phyloP scores from a whole-genome alignment of 2,888 invertebrate species.

The Plagodis dolabraria region DNA sequence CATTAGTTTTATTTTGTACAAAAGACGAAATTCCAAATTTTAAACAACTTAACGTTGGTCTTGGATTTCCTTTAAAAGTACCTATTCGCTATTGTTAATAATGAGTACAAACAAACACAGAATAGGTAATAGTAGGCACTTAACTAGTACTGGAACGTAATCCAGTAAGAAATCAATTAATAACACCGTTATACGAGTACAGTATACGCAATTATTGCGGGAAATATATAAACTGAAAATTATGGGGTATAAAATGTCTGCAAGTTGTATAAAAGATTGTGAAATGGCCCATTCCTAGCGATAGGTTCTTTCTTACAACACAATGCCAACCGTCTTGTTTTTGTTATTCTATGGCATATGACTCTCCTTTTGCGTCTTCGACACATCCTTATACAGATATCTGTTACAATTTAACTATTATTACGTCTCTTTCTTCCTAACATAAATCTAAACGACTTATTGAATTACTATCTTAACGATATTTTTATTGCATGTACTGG shows the following conservation, averaged over 20 bases:
- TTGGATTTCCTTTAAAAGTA: too few relatives aligned
- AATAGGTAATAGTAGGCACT: too few relatives aligned
- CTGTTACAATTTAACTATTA: slow-evolving; percentile 33
- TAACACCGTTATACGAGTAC: too few relatives aligned
- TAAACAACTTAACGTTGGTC: too few relatives aligned
- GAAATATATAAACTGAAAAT: too few relatives aligned
- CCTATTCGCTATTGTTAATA: too few relatives aligned
- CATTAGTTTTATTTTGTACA: too few relatives aligned
- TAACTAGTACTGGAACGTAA: too few relatives aligned
- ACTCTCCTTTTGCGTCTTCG: slow-evolving; percentile 26
- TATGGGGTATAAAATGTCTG: background rate
- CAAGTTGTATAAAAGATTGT: slow-evolving; percentile 30
- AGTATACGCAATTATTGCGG: too few relatives aligned
- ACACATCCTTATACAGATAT: slow-evolving; percentile 24
- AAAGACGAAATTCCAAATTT: too few relatives aligned
- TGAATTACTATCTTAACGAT: slow-evolving; percentile 33
- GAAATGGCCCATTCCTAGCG: slow-evolving; percentile 24
- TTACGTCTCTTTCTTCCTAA: slow-evolving; percentile 17
- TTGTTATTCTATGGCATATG: slow-evolving; percentile 19
- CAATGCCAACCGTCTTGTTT: slow-evolving; percentile 33
- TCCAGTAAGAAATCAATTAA: too few relatives aligned
- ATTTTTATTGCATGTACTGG: slow-evolving; percentile 35
- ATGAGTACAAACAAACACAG: too few relatives aligned
- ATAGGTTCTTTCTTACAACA: slow-evolving; percentile 14
- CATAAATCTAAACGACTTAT: slow-evolving; percentile 25